A percentile compares a stretch with the other conserved stretches of the same genome.
These are phyloP conservation scores for Buceros bicornis DNA, from an alignment of 2,797 vertebrate species.

Conservation along the genomic window DNA sequence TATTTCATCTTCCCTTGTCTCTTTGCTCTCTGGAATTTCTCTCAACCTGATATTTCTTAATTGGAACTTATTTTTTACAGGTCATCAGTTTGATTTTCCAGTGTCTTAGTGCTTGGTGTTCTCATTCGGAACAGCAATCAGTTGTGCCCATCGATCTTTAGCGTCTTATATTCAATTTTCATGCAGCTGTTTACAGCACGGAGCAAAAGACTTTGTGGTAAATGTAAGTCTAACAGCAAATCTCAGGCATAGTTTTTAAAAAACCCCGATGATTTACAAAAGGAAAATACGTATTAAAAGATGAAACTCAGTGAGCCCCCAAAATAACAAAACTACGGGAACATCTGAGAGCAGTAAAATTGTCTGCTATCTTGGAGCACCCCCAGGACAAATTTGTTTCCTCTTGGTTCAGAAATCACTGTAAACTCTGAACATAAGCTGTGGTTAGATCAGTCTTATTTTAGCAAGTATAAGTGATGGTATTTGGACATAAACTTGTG, in stretches of 20 bases:
- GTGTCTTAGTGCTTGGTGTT: constrained; percentile 35
- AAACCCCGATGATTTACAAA: not conserved
- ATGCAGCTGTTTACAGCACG: not conserved
- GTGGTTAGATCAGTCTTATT: not conserved
- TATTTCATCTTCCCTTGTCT: constrained; percentile 58
- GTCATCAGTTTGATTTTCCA: constrained; percentile 60
- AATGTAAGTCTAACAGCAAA: not conserved
- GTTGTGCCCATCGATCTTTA: constrained; percentile 57
- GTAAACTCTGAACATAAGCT: not conserved
- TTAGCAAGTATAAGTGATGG: not conserved
- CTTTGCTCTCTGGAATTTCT: constrained; percentile 48
- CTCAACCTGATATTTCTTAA: constrained; percentile 58
- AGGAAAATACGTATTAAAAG: not conserved
- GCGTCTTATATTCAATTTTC: constrained; percentile 35
- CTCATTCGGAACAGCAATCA: constrained; percentile 44
- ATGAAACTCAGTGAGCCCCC: not conserved
- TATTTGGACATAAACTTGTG: constrained; percentile 3
- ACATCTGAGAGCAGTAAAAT: not conserved
- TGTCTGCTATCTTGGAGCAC: not conserved
- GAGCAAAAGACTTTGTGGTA: not conserved
- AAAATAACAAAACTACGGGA: not conserved
- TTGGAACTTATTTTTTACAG: constrained; percentile 65
- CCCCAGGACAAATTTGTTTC: not conserved
- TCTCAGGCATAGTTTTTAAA: not conserved
- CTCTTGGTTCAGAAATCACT: not conserved